Evolutionary conservation across 2,113 vertebrate genomes (phyloP).

Genomic region (Accipiter cooperii): DNA sequence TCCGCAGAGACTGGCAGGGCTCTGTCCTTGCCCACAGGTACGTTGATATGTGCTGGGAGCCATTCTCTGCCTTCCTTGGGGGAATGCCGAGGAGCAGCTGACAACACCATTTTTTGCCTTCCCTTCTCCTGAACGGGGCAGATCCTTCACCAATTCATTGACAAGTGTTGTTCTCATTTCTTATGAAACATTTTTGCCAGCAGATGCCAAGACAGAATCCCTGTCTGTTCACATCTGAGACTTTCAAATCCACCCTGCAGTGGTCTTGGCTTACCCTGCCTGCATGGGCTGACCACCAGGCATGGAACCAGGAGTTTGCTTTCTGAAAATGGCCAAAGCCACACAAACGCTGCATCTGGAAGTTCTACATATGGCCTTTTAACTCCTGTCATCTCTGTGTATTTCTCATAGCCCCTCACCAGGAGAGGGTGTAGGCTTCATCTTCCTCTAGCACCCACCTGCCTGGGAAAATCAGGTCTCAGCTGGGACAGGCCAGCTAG

Average conservation of each 20-base stretch:
- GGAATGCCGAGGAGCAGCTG: not conserved
- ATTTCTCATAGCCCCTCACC: not conserved
- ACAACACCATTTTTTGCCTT: fast-evolving
- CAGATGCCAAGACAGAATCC: not conserved
- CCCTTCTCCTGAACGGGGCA: not conserved
- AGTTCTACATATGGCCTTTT: too few species aligned
- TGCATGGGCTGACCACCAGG: fast-evolving
- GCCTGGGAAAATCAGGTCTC: not conserved
- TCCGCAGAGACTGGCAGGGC: not conserved
- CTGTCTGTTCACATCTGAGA: not conserved
- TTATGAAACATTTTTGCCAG: not conserved
- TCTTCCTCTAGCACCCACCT: not conserved
- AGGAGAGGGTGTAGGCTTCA: not conserved
- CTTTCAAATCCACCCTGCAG: not conserved
- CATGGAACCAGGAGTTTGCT: not conserved
- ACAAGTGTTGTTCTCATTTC: too few species aligned
- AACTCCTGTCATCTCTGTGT: not conserved
- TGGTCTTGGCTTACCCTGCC: not conserved
- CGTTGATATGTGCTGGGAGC: fast-evolving
- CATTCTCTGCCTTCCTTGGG: not conserved
- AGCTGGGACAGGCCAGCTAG: fast-evolving
- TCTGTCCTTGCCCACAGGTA: not conserved
- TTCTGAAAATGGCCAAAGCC: not conserved
- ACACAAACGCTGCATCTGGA: not conserved
- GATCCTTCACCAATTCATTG: not conserved